These are phyloP conservation scores for Rallus limicola DNA, from an alignment of 2,113 vertebrate species.

Conservation along the genomic window DNA sequence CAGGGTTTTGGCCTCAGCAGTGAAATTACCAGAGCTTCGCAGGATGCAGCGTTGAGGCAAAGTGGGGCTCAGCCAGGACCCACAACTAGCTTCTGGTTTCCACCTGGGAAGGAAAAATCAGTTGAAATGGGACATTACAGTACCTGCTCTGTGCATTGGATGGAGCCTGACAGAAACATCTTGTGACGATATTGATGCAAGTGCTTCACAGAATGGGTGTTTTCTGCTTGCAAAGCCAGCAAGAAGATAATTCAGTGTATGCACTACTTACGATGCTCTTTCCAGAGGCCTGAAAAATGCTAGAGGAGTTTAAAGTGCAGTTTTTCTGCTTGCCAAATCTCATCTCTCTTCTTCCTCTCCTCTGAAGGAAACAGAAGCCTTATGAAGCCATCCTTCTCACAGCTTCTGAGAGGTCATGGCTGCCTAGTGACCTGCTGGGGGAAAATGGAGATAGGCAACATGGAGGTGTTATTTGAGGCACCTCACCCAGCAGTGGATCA, in stretches of 20 bases:
- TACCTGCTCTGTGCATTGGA: background rate
- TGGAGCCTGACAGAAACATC: background rate
- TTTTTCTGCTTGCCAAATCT: background rate
- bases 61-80: background rate
- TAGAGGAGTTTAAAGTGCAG: background rate
- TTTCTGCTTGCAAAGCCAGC: background rate
- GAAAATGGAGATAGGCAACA: background rate
- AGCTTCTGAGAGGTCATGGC: background rate
- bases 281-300: background rate
- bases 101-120: background rate
- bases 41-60: accelerated
- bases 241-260: background rate
- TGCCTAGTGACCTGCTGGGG: background rate
- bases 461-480: conserved; percentile 28
- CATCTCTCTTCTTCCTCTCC: background rate
- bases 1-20: too few relatives aligned
- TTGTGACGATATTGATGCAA: accelerated
- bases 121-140: background rate
- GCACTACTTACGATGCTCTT: background rate
- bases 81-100: background rate
- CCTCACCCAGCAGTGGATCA: conserved; percentile 12
- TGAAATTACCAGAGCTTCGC: background rate
- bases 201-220: accelerated
- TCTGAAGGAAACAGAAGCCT: background rate
- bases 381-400: background rate